Percentiles rank a stretch among this genome's conserved stretches.
Conservation (phyloP, 2,888 invertebrate genomes). For the Seira musarum region DNA sequence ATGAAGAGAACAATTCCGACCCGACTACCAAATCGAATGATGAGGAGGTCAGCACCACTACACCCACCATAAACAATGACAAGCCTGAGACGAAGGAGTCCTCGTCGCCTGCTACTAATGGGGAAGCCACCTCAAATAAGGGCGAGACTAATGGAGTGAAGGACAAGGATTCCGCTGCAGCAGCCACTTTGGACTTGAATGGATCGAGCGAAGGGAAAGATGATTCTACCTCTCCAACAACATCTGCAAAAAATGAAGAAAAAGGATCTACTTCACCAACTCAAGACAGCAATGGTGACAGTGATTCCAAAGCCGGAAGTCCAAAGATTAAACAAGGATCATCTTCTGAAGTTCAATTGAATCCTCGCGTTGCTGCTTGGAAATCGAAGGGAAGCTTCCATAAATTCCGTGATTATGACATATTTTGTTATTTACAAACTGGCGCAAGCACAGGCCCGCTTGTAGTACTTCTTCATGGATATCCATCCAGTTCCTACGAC, state of each 20-base stretch:
- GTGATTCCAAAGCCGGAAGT: too few relatives aligned
- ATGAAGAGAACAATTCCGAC: not conserved
- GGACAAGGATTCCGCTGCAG: too few relatives aligned
- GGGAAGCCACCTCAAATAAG: not conserved
- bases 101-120: not conserved
- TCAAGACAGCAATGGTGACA: not conserved
- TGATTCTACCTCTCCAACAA: conserved; percentile 11
- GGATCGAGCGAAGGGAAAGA: too few relatives aligned
- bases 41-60: not conserved
- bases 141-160: too few relatives aligned
- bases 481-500: conserved; percentile 59
- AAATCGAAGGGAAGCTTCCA: conserved; percentile 44
- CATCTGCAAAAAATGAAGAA: not conserved
- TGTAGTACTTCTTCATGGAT: conserved; percentile 58
- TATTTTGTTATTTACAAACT: conserved; percentile 57
- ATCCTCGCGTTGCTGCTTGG: conserved; percentile 40
- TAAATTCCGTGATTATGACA: conserved; percentile 44
- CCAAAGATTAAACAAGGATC: not conserved
- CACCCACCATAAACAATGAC: not conserved
- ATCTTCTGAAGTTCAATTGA: conserved; percentile 19
- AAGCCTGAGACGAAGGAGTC: not conserved
- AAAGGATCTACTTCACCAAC: not conserved
- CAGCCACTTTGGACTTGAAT: too few relatives aligned
- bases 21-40: not conserved
- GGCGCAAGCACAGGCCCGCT: conserved; percentile 34